Conservation (phyloP, 1,140 invertebrate species). For the Artemia franciscana region DNA sequence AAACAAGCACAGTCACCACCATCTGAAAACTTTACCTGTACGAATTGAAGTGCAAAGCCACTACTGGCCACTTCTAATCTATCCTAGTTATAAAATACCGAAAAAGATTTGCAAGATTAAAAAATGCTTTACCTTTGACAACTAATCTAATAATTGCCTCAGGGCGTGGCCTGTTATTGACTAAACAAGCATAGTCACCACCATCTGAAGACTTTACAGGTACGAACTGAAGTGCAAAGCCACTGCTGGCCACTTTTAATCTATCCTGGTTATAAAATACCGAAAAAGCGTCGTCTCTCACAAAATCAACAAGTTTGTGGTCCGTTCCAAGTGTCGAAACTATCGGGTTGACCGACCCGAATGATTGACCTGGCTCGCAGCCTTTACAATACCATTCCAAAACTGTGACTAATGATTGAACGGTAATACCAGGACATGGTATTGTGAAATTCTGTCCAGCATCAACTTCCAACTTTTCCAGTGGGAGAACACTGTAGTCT, state of each 20-base stretch:
- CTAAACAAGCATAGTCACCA: conserved; percentile 37
- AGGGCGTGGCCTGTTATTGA: conserved; percentile 36
- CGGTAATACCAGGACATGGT: conserved; percentile 35
- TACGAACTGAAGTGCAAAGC: conserved; percentile 34
- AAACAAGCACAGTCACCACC: conserved; percentile 37
- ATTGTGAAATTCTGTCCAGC: conserved; percentile 37
- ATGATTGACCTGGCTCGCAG: conserved; percentile 10
- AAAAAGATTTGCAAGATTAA: conserved; percentile 22
- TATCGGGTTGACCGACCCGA: not conserved
- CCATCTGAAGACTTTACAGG: conserved; percentile 33
- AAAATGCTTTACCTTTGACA: conserved; percentile 31
- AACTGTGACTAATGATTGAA: conserved; percentile 30
- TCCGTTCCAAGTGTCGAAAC: conserved; percentile 1
- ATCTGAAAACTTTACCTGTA: conserved; percentile 32
- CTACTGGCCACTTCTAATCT: conserved; percentile 30
- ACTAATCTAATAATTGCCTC: conserved; percentile 34
- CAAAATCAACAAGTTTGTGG: conserved; percentile 25
- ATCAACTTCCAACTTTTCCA: conserved; percentile 30
- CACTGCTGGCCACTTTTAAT: conserved; percentile 30
- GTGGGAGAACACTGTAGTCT: conserved; percentile 28
- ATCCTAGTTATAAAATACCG: conserved; percentile 26
- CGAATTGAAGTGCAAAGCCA: conserved; percentile 35
- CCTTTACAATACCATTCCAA: conserved; percentile 32
- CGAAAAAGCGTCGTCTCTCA: conserved; percentile 25
- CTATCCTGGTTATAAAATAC: conserved; percentile 27